phyloP scores from a whole-genome alignment of 2,113 vertebrate species.

The Hyperopisus bebe region DNA sequence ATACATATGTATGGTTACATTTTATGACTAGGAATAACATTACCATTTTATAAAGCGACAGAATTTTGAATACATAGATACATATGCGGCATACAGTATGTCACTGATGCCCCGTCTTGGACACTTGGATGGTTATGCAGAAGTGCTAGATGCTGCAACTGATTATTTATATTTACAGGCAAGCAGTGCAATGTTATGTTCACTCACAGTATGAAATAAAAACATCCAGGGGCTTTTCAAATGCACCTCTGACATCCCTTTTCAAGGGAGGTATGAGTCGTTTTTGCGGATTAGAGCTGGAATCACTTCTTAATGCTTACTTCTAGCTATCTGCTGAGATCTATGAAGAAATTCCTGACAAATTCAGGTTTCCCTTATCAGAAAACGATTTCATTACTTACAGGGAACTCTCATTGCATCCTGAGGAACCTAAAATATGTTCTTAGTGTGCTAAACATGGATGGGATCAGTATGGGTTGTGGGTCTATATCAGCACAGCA shows the following conservation, averaged over 20 bases:
- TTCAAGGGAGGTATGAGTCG: not conserved
- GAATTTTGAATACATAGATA: not conserved
- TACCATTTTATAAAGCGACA: not conserved
- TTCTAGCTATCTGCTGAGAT: conserved; percentile 12
- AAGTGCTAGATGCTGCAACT: not conserved
- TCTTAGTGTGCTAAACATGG: not conserved
- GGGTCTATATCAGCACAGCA: not conserved
- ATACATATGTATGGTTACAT: not conserved
- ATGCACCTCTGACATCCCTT: not conserved
- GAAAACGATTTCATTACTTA: conserved; percentile 12
- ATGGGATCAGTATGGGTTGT: too few species aligned
- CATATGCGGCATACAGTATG: not conserved
- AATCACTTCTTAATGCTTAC: not conserved
- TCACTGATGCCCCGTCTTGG: not conserved
- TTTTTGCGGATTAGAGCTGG: not conserved
- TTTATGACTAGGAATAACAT: not conserved
- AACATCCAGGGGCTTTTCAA: not conserved
- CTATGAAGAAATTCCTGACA: conserved; percentile 10
- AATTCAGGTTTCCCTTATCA: conserved; percentile 19
- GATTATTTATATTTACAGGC: not conserved
- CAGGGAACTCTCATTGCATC: not conserved
- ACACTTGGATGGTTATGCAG: not conserved
- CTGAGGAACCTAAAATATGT: not conserved
- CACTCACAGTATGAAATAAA: not conserved
- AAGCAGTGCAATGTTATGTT: not conserved